Evolutionary conservation across 2,113 vertebrate species (phyloP).

Genomic region (Sorex araneus): DNA sequence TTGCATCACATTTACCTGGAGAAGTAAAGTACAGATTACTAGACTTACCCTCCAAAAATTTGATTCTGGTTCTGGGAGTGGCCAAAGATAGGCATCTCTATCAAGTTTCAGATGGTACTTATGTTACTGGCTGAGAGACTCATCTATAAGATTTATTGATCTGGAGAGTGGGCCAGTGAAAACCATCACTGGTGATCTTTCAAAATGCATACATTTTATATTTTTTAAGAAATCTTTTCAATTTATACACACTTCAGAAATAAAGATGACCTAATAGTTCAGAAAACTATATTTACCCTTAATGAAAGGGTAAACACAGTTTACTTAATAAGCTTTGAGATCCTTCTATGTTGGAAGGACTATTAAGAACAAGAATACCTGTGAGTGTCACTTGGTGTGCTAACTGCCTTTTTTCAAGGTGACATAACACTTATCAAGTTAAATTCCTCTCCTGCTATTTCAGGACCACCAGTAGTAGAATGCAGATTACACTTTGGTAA

Average conservation of each 20-base stretch:
- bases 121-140: neutral
- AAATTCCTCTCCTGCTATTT: constrained; percentile 59
- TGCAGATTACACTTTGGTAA: constrained; percentile 89
- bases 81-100: neutral
- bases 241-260: constrained; percentile 2
- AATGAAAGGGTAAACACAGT: constrained; percentile 79
- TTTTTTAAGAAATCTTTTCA: neutral
- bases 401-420: constrained; percentile 43
- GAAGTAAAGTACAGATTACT: neutral
- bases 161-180: too few species aligned
- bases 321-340: constrained; percentile 89
- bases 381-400: constrained; percentile 77
- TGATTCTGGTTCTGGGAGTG: neutral
- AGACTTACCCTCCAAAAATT: neutral
- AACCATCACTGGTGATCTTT: too few species aligned
- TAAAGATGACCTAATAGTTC: constrained; percentile 39
- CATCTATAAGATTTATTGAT: neutral
- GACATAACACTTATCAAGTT: constrained; percentile 67
- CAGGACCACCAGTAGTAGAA: constrained; percentile 86
- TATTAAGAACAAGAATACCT: constrained; percentile 80
- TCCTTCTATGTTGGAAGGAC: constrained; percentile 67
- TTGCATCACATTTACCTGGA: neutral
- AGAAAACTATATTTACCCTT: constrained; percentile 74
- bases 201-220: neutral
- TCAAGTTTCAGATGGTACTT: neutral